Percentiles rank a stretch among this genome's conserved stretches.
Evolutionary conservation across 2,888 invertebrate genomes (phyloP).

Genomic region (Harpagoxenus sublaevis): DNA sequence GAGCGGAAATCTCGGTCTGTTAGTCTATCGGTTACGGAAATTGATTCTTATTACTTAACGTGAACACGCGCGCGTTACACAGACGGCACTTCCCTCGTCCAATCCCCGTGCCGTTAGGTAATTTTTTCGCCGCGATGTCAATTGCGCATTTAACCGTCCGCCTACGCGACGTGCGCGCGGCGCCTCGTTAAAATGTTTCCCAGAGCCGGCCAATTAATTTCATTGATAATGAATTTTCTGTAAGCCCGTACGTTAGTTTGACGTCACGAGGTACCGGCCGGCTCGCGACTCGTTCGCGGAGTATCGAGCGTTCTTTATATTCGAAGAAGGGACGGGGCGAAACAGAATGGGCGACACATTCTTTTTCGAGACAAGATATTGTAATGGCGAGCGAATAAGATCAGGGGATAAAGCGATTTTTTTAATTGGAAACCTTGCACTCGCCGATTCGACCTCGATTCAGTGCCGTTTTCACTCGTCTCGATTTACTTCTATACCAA

Average conservation of each 20-base stretch:
- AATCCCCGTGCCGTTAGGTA: constrained; percentile 60
- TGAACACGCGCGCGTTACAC: constrained; percentile 17
- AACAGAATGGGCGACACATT: background rate
- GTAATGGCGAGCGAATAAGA: background rate
- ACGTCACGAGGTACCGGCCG: background rate
- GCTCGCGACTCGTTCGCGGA: background rate
- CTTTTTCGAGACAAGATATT: constrained; percentile 25
- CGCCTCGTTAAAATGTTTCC: constrained; percentile 51
- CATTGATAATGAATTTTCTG: constrained; percentile 42
- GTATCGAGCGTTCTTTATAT: background rate
- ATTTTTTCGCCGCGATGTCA: constrained; percentile 60
- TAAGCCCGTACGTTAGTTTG: background rate
- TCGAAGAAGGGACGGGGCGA: background rate
- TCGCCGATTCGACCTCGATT: background rate
- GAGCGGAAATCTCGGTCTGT: constrained; percentile 46
- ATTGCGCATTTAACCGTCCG: constrained; percentile 56
- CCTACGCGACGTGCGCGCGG: constrained; percentile 33
- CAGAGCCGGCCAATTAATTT: constrained; percentile 50
- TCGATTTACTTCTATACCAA: constrained; percentile 2
- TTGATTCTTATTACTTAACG: constrained; percentile 69
- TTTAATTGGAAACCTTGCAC: constrained; percentile 20
- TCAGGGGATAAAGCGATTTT: constrained; percentile 21
- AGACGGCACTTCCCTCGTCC: constrained; percentile 63
- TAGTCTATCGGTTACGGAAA: constrained; percentile 68
- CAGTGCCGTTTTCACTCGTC: constrained; percentile 2